These are phyloP conservation scores for Herpailurus yagouaroundi DNA, from an alignment of 2,113 vertebrate species.

Conservation along the genomic window DNA sequence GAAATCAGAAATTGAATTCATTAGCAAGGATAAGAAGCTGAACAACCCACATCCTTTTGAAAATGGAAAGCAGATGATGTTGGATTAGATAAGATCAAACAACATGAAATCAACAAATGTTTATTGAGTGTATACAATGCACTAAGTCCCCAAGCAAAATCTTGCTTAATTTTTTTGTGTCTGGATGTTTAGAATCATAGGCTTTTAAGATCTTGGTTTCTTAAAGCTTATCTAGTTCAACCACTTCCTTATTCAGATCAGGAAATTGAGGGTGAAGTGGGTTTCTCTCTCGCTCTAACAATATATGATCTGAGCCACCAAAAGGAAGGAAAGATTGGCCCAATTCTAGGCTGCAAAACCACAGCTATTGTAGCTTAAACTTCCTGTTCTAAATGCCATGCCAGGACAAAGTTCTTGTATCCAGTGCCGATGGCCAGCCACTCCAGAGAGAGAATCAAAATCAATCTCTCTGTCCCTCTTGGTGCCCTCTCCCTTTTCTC, in stretches of 20 bases:
- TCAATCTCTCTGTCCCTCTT: not conserved
- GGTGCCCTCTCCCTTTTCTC: not conserved
- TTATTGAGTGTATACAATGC: not conserved
- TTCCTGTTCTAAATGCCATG: conserved; percentile 49
- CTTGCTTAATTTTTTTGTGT: not conserved
- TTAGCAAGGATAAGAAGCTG: conserved; percentile 41
- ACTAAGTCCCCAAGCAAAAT: not conserved
- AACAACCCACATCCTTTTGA: conserved; percentile 51
- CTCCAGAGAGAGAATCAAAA: not conserved
- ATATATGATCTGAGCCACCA: conserved; percentile 50
- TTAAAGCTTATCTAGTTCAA: conserved; percentile 53
- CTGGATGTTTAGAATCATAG: not conserved
- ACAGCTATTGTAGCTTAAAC: conserved; percentile 42
- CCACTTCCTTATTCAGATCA: conserved; percentile 72
- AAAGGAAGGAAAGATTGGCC: conserved; percentile 64
- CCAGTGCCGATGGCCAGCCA: not conserved
- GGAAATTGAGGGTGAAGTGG: conserved; percentile 69
- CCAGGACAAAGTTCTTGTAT: not conserved
- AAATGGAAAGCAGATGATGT: conserved; percentile 69
- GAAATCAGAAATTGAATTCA: conserved; percentile 40
- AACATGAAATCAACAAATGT: not conserved
- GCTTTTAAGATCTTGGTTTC: conserved; percentile 38
- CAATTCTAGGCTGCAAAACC: conserved; percentile 59
- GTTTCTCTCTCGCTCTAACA: conserved; percentile 60
- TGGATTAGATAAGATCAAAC: conserved; percentile 59